These are phyloP conservation scores for Bagarius yarrelli DNA, from an alignment of 2,113 vertebrate genomes.

Conservation along the genomic window DNA sequence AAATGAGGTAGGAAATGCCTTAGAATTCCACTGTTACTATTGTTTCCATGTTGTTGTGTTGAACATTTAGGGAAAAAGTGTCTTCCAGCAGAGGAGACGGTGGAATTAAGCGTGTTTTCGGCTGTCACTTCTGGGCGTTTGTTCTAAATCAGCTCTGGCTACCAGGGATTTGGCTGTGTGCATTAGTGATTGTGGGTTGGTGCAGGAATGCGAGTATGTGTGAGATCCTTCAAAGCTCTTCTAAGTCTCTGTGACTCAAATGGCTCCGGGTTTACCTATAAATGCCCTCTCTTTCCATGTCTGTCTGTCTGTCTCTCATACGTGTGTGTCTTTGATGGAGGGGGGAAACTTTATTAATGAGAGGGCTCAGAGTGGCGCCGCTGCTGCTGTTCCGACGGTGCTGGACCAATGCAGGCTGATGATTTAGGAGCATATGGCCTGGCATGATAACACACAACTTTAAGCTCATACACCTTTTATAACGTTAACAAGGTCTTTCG, in stretches of 20 bases:
- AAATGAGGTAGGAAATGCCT: neutral
- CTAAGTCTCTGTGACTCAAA: neutral
- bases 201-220: constrained; percentile 7
- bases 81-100: neutral
- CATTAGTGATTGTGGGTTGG: constrained; percentile 16
- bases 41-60: neutral
- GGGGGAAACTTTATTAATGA: constrained; percentile 5
- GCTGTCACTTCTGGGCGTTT: constrained; percentile 20
- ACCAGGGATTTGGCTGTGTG: constrained; percentile 18
- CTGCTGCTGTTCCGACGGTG: constrained; percentile 29
- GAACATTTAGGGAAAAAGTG: neutral
- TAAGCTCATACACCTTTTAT: constrained; percentile 14
- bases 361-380: constrained; percentile 32
- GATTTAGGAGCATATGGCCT: constrained; percentile 34
- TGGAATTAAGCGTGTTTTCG: neutral
- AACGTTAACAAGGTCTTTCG: neutral
- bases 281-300: neutral
- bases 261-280: neutral
- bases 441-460: constrained; percentile 20
- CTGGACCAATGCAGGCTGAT: constrained; percentile 34
- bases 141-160: constrained; percentile 16
- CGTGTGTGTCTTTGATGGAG: constrained; percentile 1
- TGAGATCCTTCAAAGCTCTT: constrained; percentile 18
- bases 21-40: neutral
- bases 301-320: neutral